A percentile compares a stretch with the other conserved stretches of the same genome.
Conservation (phyloP, 1,140 invertebrate species). For the Contarinia nasturtii region DNA sequence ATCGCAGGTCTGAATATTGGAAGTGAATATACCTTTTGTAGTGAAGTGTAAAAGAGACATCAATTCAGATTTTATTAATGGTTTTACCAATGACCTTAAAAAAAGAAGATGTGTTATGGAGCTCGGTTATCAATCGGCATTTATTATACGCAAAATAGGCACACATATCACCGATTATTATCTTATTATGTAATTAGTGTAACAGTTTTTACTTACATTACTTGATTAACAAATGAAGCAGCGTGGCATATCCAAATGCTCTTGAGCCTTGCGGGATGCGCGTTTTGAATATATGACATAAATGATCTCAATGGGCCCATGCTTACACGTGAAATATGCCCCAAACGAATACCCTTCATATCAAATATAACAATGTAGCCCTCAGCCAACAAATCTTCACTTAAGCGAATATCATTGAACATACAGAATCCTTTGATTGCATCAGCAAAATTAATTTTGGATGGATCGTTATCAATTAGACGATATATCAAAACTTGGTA, state of each 20-base stretch:
- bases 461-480: constrained; percentile 33
- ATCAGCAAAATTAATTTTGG: constrained; percentile 36
- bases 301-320: constrained; percentile 34
- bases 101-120: no score
- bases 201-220: no score
- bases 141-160: no score
- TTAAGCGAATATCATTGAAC: constrained; percentile 39
- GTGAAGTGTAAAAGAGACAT: constrained; percentile 30
- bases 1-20: no score
- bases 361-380: constrained; percentile 44
- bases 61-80: constrained; percentile 33
- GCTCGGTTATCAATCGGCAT: no score
- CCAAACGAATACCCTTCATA: constrained; percentile 39
- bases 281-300: constrained; percentile 44
- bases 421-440: constrained; percentile 39
- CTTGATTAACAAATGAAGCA: constrained; percentile 36
- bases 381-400: constrained; percentile 36
- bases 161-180: no score
- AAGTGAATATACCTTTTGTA: no score
- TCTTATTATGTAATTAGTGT: no score
- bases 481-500: constrained; percentile 36
- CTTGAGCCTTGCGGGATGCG: constrained; percentile 35
- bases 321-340: constrained; percentile 36
- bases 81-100: constrained; percentile 32
- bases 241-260: constrained; percentile 37